Percentiles rank a stretch among this genome's conserved stretches.
Conservation (phyloP, 1,140 invertebrate genomes). For the Samia ricini region DNA sequence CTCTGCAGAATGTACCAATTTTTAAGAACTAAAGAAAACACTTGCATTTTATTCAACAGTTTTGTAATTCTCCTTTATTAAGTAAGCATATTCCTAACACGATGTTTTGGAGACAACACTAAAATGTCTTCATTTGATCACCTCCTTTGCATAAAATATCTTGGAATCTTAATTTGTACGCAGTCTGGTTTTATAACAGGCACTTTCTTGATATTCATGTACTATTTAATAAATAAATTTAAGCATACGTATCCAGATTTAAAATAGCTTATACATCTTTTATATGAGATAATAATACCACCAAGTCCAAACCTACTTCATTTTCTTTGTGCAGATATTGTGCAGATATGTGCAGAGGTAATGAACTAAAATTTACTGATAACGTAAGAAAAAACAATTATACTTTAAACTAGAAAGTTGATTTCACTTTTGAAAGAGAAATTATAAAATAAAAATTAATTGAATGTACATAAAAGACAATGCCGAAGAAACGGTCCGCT, state of each 20-base stretch:
- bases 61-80: not conserved
- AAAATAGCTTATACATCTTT: too few species aligned
- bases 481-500: slow-evolving; percentile 6
- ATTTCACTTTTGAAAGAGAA: slow-evolving; percentile 9
- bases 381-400: too few species aligned
- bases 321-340: too few species aligned
- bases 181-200: not conserved
- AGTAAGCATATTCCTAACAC: not conserved
- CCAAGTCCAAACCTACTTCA: too few species aligned
- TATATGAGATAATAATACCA: too few species aligned
- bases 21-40: too few species aligned
- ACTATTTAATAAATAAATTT: not conserved
- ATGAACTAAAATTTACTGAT: too few species aligned
- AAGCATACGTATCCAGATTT: too few species aligned
- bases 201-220: not conserved
- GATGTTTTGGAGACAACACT: not conserved
- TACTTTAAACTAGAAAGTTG: slow-evolving; percentile 12
- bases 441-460: not conserved
- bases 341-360: too few species aligned
- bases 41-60: too few species aligned
- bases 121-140: not conserved
- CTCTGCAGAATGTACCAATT: too few species aligned
- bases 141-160: not conserved
- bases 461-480: slow-evolving; percentile 2
- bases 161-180: not conserved